Evolutionary conservation across 2,888 invertebrate genomes (phyloP).

Genomic region (Drosophila kanekoi): DNA sequence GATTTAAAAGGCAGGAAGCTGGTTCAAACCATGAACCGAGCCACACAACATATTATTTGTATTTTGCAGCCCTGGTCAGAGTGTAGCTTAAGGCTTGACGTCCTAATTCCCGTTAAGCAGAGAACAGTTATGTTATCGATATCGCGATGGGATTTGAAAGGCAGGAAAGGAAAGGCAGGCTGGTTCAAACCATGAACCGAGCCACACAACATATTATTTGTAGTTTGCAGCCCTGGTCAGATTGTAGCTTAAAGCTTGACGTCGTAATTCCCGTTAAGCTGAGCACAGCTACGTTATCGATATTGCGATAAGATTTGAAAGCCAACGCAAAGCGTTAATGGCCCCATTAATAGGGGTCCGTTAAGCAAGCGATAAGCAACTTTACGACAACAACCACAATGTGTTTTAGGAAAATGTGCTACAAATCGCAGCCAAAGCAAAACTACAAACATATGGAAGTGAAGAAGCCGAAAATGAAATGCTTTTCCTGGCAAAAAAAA

Average conservation of each 20-base stretch:
- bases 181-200: no score
- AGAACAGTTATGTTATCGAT: constrained; percentile 7
- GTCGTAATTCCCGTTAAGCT: not conserved
- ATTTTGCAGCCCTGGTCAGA: not conserved
- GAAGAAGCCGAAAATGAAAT: not conserved
- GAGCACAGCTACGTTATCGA: constrained; percentile 3
- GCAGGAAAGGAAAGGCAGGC: no score
- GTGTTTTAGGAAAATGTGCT: not conserved
- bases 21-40: no score
- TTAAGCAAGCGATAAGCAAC: constrained; percentile 10
- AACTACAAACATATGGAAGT: no score
- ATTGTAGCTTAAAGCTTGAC: not conserved
- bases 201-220: not conserved
- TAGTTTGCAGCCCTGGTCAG: not conserved
- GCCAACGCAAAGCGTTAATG: constrained; percentile 15
- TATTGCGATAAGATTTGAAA: constrained; percentile 26
- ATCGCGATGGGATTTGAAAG: constrained; percentile 17
- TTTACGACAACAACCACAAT: not conserved
- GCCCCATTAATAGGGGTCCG: constrained; percentile 5
- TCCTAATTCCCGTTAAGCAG: not conserved
- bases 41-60: no score
- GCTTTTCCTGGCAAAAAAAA: not conserved
- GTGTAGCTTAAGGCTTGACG: not conserved
- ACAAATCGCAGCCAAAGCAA: not conserved
- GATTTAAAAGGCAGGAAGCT: no score